Conservation (phyloP, 1,140 invertebrate species). For the Orussus abietinus region DNA sequence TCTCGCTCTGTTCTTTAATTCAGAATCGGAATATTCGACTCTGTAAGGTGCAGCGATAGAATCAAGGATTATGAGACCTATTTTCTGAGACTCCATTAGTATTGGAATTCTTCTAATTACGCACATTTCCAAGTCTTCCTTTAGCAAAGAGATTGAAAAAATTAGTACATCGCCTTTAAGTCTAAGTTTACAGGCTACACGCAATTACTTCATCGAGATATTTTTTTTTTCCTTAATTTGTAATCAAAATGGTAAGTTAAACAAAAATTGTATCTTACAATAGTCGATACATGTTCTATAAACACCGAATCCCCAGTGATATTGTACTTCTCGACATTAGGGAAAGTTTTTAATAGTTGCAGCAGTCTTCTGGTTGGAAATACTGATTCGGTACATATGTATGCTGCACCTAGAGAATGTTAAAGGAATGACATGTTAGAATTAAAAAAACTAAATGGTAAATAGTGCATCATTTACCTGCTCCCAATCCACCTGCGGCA, state of each 20-base stretch:
- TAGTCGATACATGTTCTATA: constrained; percentile 54
- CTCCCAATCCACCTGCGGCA: constrained; percentile 45
- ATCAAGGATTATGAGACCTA: constrained; percentile 70
- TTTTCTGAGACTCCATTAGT: constrained; percentile 50
- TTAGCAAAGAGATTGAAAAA: constrained; percentile 18
- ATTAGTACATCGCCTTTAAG: constrained; percentile 7
- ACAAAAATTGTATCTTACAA: constrained; percentile 29
- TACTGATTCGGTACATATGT: constrained; percentile 71
- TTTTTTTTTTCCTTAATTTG: constrained; percentile 15
- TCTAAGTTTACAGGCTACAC: constrained; percentile 11
- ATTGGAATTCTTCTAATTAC: constrained; percentile 52
- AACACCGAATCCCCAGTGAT: constrained; percentile 55
- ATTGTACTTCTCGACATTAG: constrained; percentile 32
- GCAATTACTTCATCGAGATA: constrained; percentile 8
- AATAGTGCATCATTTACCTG: constrained; percentile 41
- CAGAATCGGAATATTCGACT: constrained; percentile 55
- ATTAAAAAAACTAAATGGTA: constrained; percentile 8
- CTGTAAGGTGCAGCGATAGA: constrained; percentile 72
- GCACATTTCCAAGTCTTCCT: constrained; percentile 60
- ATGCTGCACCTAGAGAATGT: constrained; percentile 60
- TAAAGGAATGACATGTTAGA: constrained; percentile 9
- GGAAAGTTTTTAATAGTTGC: constrained; percentile 44
- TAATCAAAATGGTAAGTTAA: constrained; percentile 18
- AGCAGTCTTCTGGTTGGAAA: constrained; percentile 70
- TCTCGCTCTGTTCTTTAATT: constrained; percentile 52